Evolutionary conservation across 2,888 invertebrate genomes (phyloP).

Genomic region (Cancer borealis): DNA sequence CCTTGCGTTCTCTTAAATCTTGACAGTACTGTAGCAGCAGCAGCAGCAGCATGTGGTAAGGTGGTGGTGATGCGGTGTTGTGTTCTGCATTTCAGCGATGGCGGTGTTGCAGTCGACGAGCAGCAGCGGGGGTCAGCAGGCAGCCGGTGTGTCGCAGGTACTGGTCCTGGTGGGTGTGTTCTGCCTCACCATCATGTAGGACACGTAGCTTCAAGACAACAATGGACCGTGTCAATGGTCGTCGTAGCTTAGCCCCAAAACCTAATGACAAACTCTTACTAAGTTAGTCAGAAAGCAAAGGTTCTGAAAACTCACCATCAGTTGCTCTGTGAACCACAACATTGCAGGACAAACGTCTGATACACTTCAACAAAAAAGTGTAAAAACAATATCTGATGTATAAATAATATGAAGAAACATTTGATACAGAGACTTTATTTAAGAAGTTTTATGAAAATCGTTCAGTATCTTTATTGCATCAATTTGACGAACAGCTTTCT

Average conservation of each 20-base stretch:
- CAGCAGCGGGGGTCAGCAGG: constrained; percentile 16
- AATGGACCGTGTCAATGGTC: background rate
- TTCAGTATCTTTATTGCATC: constrained; percentile 23
- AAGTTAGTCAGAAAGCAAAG: background rate
- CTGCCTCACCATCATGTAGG: constrained; percentile 2
- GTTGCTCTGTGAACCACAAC: background rate
- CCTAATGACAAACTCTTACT: background rate
- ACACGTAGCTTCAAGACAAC: background rate
- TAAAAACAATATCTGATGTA: constrained; percentile 1
- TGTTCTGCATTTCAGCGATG: constrained; percentile 42
- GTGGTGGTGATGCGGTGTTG: background rate
- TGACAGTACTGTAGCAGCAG: background rate
- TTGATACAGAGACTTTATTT: constrained; percentile 12
- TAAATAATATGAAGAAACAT: constrained; percentile 3
- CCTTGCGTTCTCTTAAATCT: background rate
- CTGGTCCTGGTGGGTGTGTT: background rate
- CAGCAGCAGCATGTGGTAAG: background rate
- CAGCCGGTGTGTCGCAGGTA: background rate
- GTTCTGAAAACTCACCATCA: background rate
- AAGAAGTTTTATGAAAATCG: background rate
- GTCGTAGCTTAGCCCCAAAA: constrained; percentile 1
- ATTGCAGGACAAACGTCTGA: constrained; percentile 14
- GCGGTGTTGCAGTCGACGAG: constrained; percentile 56
- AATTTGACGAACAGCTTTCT: constrained; percentile 23
- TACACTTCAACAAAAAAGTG: background rate